Conservation (phyloP, 2,113 vertebrate genomes). For the Colius striatus region DNA sequence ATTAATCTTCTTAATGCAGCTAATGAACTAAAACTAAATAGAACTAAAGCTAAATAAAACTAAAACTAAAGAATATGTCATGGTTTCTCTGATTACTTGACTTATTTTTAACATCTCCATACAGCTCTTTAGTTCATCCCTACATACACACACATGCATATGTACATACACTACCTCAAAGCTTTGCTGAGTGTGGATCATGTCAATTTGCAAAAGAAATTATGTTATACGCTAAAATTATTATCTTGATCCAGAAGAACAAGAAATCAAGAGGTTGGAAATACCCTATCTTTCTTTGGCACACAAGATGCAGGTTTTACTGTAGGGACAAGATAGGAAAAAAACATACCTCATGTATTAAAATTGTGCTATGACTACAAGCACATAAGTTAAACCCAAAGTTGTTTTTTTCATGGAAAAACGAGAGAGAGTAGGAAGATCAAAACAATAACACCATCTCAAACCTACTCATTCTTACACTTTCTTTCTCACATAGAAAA, state of each 20-base stretch:
- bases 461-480: not conserved
- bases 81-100: not conserved
- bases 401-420: not conserved
- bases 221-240: not conserved
- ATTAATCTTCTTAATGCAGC: slow-evolving; percentile 1
- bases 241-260: not conserved
- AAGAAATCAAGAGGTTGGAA: not conserved
- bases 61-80: not conserved
- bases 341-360: not conserved
- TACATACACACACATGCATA: not conserved
- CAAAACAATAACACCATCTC: slow-evolving; percentile 33
- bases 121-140: not conserved
- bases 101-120: not conserved
- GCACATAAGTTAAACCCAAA: not conserved
- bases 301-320: not conserved
- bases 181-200: not conserved
- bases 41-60: not conserved
- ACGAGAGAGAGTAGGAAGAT: not conserved
- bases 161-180: not conserved
- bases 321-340: not conserved
- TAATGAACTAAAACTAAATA: not conserved
- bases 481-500: not conserved
- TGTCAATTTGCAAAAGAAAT: not conserved
- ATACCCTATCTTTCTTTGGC: not conserved
- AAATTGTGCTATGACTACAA: not conserved